Evolutionary conservation across 2,113 vertebrate genomes (phyloP).

Genomic region (Neofelis nebulosa): DNA sequence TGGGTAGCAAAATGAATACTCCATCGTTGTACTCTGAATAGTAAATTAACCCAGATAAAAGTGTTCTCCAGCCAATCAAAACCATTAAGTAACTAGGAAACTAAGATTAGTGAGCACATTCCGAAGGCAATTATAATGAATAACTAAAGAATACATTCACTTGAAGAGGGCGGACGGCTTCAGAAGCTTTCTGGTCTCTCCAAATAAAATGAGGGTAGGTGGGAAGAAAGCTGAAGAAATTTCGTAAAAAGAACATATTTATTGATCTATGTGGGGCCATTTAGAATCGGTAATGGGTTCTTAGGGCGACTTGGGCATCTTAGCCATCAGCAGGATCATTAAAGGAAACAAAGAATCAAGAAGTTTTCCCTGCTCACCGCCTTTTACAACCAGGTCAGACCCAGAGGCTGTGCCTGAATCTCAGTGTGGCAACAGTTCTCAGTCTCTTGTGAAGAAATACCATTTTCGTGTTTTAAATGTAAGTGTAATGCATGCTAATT

Average conservation of each 20-base stretch:
- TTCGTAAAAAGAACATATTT: slow-evolving; percentile 77
- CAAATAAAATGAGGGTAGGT: slow-evolving; percentile 79
- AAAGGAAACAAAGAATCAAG: neutral
- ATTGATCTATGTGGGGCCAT: slow-evolving; percentile 58
- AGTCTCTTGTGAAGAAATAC: neutral
- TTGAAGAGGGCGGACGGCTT: slow-evolving; percentile 65
- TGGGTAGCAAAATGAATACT: slow-evolving; percentile 87
- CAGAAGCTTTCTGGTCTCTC: slow-evolving; percentile 75
- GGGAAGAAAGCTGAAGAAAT: slow-evolving; percentile 70
- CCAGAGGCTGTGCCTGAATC: neutral
- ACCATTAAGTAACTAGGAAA: slow-evolving; percentile 85
- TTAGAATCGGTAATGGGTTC: slow-evolving; percentile 67
- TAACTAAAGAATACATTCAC: slow-evolving; percentile 87
- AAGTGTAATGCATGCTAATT: neutral
- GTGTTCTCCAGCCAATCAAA: slow-evolving; percentile 87
- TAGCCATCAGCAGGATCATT: neutral
- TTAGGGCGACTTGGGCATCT: neutral
- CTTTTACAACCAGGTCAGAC: neutral
- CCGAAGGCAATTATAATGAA: slow-evolving; percentile 86
- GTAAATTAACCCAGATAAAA: slow-evolving; percentile 89
- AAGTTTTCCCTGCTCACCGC: neutral
- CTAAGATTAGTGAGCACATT: slow-evolving; percentile 84
- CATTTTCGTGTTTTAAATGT: neutral
- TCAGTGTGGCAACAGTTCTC: neutral
- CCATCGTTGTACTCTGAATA: slow-evolving; percentile 88